Conservation (phyloP, 2,888 invertebrate species). For the Plusia festucae region DNA sequence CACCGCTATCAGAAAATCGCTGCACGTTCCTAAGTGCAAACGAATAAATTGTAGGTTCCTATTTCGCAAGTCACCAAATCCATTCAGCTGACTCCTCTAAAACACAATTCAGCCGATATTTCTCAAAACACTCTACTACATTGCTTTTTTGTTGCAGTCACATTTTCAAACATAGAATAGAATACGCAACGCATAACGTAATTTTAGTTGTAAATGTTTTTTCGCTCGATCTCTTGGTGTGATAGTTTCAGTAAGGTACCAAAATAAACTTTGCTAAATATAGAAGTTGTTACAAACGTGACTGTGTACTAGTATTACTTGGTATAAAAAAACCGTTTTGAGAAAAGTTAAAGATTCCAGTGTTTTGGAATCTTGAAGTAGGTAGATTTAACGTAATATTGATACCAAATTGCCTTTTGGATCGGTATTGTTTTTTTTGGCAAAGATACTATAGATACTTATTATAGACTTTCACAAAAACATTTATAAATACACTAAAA, state of each 20-base stretch:
- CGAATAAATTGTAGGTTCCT: conserved; percentile 59
- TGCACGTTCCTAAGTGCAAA: conserved; percentile 58
- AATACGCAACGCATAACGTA: conserved; percentile 10
- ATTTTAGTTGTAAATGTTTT: background rate
- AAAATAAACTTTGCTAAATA: conserved; percentile 46
- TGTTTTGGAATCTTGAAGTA: background rate
- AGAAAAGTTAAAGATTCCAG: background rate
- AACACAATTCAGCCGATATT: background rate
- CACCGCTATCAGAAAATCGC: conserved; percentile 40
- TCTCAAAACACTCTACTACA: background rate
- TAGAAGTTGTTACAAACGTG: conserved; percentile 36
- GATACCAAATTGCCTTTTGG: background rate
- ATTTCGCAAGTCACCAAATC: conserved; percentile 59
- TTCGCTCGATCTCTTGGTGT: background rate
- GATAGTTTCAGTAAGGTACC: conserved; percentile 26
- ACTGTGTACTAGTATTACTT: conserved; percentile 29
- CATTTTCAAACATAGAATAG: background rate
- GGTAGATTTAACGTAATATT: background rate
- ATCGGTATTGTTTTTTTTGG: too few relatives aligned
- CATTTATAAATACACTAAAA: background rate
- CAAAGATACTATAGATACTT: too few relatives aligned
- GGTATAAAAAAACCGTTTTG: conserved; percentile 15
- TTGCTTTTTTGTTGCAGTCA: conserved; percentile 7
- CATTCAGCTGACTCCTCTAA: conserved; percentile 26
- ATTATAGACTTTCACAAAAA: background rate